Base-by-base conservation (phyloP, 2,113 vertebrate species). In the Leptocoma aspasia region DNA sequence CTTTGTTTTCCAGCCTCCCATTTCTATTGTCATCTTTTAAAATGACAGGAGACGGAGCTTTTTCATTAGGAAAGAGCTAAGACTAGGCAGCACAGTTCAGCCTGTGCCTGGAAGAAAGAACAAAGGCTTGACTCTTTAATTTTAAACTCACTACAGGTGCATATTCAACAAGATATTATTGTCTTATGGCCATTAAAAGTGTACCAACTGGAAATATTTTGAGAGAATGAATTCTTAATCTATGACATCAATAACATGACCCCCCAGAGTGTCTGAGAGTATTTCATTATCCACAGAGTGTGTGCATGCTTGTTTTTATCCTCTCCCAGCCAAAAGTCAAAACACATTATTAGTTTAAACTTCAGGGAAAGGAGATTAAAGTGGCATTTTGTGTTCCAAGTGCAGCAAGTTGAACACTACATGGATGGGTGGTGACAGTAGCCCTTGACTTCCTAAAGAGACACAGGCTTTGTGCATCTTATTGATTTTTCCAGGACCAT, bases 21-120 rank as follows among this genome's bases (percentile, higher is more conserved):
- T 76, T 94, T 73, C 91, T 86, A 71, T 96, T 96, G 94, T 94
- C 81, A 47, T 89, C 68, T 81, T 82, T 89, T 89, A 95, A 90
- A 92, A 96, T 95, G 94, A 95, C 75, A 90, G 90, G 71, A 96
- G 70, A 82, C 37, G 16, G 56, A 37, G 63, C 41, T 94, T 96
- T 97, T 97, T 96, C 96, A 97, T 96, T 95, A 96, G 68, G 47
- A 84, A 89, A 95, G 49, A 76, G 50, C 78, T 65, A 66, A 42
- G 60, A 89, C 2, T 21, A 94, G 69, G 57, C 79, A 61, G 53
- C 35, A 26, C 20, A 82, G 57, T 79, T 95, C 85, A 94, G 79
- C 7, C 47, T 73, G 28, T 77, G 47, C 52, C 89, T 82, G 56
- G 61, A 78, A 83, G 68, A 64, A 85, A 68, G 56, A 95, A 96